These are phyloP conservation scores for Dendronephthya gigantea DNA, from an alignment of 64 coral and sea anemone species.

Conservation along the genomic window DNA sequence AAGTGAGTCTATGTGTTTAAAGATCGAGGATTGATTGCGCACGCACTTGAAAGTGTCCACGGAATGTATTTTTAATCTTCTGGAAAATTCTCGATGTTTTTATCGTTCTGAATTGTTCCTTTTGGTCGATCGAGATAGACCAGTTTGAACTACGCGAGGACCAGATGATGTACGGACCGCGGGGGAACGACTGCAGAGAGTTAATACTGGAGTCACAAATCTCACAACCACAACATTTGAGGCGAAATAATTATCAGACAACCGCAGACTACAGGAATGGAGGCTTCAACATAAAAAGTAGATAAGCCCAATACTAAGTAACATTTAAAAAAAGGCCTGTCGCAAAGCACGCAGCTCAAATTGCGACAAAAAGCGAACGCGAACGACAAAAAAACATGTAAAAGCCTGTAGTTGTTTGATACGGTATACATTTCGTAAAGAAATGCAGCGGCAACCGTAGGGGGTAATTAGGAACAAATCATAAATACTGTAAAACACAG, in stretches of 20 bases:
- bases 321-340: not conserved
- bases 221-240: too few relatives aligned
- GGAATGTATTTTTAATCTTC: not conserved
- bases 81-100: not conserved
- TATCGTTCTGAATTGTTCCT: too few relatives aligned
- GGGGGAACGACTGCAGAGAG: too few relatives aligned
- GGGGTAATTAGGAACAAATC: not conserved
- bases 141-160: too few relatives aligned
- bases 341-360: not conserved
- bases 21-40: not conserved
- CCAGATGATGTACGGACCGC: too few relatives aligned
- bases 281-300: too few relatives aligned
- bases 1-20: not conserved
- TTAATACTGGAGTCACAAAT: not conserved
- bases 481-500: not conserved
- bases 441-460: not conserved
- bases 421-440: not conserved
- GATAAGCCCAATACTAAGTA: too few relatives aligned
- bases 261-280: too few relatives aligned
- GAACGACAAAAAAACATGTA: not conserved
- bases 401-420: not conserved
- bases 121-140: too few relatives aligned
- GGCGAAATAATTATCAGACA: too few relatives aligned
- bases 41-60: not conserved
- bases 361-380: too few relatives aligned